These are phyloP conservation scores for Coregonus clupeaformis DNA, from an alignment of 2,113 vertebrate genomes.

Conservation along the genomic window DNA sequence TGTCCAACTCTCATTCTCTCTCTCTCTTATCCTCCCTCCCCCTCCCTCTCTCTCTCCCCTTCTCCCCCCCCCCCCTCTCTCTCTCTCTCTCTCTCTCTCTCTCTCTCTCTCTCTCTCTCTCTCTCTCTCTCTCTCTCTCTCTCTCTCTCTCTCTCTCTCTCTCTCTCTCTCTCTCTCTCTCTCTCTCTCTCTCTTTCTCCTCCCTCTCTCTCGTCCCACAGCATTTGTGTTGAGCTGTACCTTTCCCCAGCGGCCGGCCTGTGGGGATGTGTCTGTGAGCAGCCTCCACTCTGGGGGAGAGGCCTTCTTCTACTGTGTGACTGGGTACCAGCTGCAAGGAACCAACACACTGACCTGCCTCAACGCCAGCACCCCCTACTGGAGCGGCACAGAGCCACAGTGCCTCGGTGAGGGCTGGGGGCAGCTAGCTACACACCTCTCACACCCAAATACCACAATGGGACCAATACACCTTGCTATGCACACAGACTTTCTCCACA, in stretches of 20 bases:
- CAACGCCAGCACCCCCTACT: constrained; percentile 90
- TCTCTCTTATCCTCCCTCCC: background rate
- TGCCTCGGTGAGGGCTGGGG: constrained; percentile 77
- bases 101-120: background rate
- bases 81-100: background rate
- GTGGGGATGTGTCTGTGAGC: constrained; percentile 86
- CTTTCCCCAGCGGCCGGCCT: constrained; percentile 82
- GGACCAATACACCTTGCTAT: background rate
- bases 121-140: background rate
- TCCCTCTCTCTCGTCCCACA: constrained; percentile 47
- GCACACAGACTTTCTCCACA: background rate
- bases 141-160: background rate
- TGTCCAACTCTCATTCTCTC: background rate
- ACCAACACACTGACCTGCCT: constrained; percentile 77
- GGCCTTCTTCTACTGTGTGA: constrained; percentile 84
- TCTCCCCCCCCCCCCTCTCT: too few relatives aligned
- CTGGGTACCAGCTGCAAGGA: constrained; percentile 86
- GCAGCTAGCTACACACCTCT: background rate
- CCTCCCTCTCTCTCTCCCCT: too few relatives aligned
- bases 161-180: background rate
- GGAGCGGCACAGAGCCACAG: constrained; percentile 82
- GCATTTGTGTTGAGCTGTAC: constrained; percentile 88
- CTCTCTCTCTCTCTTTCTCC: background rate
- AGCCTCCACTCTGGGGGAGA: constrained; percentile 88
- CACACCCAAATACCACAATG: background rate